Base-by-base conservation (phyloP, 2,113 vertebrate species). In the Rafetus swinhoei region DNA sequence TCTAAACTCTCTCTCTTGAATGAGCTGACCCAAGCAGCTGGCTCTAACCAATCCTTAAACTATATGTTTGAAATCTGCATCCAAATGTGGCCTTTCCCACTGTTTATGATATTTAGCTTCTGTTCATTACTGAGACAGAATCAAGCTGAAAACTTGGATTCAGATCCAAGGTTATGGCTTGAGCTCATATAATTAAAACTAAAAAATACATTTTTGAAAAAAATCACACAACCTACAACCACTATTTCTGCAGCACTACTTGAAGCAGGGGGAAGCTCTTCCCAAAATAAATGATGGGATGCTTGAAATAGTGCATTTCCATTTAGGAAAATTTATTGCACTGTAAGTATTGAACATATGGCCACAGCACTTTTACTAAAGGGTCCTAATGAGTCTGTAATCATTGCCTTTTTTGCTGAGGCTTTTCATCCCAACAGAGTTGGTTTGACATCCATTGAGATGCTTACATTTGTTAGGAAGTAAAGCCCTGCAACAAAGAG, bases 251-350 rank as follows among this genome's bases (percentile, higher is more conserved):
- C 82, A 1, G 1, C 8, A 1, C 62, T 91, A 95, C 72, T 90
- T 95, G 94, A 81, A 82, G 65, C 84, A 74, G 79, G 57, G 91
- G 91, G 79, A 80, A n/a, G 81, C 80, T 91, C 65, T 92, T 91
- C 94, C 95, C 85, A 92, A 91, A 89, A 83, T 65, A 93, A 95
- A 62, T 29, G 84, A 0, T 1, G 86, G 54, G 25, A 62, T 86
- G 74, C 60, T 97, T 81, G 89, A 96, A 97, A 96, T 91, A 25
- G 88, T 76, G 77, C 93, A 95, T 85, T 84, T 79, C 94, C 86
- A 94, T 92, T 97, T 96, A 94, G 89, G 87, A 87, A 96, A 95
- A 97, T 97, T 97, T 95, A 97, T 97, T 90, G 59, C 83, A 10
- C 81, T 25, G 65, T 93, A 90, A 97, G 88, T 93, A 88, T 79